Conservation (phyloP, 2,888 invertebrate genomes). For the Dilophus febrilis region DNA sequence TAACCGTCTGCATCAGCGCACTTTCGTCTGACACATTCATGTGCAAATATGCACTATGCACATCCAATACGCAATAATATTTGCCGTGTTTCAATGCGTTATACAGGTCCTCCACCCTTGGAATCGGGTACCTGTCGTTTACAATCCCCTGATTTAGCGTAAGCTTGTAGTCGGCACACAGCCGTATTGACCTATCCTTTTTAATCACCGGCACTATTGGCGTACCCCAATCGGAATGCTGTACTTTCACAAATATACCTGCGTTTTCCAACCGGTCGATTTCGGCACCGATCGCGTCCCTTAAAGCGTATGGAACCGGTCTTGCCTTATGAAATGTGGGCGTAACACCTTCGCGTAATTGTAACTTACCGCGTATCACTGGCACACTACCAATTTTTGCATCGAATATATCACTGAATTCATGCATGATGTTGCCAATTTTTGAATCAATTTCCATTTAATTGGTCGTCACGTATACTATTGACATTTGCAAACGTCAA, state of each 20-base stretch:
- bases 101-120: conserved; percentile 7
- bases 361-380: neutral
- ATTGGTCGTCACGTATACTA: too few species aligned
- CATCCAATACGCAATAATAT: neutral
- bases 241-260: neutral
- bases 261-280: neutral
- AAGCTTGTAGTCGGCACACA: conserved; percentile 7
- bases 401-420: neutral
- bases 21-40: conserved; percentile 5
- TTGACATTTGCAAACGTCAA: too few species aligned
- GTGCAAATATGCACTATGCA: neutral
- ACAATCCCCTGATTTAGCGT: conserved; percentile 3
- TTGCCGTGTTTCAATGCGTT: too few species aligned
- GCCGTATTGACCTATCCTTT: conserved; percentile 5
- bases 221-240: conserved; percentile 6
- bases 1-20: conserved; percentile 5
- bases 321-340: neutral
- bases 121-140: conserved; percentile 7
- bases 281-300: neutral
- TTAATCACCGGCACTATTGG: conserved; percentile 8
- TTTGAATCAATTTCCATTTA: too few species aligned
- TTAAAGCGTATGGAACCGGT: neutral
- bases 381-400: neutral
- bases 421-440: neutral
- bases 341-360: conserved; percentile 1